Evolutionary conservation across 2,797 vertebrate species (phyloP), one percentile per base, ranked within the genome.

Genomic region (Echeneis naucrates): DNA sequence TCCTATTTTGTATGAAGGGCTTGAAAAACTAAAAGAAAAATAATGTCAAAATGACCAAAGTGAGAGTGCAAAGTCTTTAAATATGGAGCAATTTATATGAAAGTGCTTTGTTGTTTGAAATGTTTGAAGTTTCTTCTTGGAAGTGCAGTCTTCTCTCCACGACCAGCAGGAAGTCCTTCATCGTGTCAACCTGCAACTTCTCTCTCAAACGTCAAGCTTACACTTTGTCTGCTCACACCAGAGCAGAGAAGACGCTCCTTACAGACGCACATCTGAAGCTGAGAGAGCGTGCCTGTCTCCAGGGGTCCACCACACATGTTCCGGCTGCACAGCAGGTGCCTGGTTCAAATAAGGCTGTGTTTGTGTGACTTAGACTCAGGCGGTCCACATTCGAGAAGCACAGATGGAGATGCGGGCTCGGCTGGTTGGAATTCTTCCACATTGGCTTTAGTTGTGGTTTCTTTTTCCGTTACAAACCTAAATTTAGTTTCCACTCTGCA

Each of bases 301-400:
- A 19, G 69, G 75, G 69, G 57, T 78, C 60, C 68, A 14, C 40
- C 11, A 14, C 56, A 64, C 66, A 55, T 63, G 62, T 53, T 75
- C 68, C 11, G 38, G 51, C 60, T 26, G 30, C 82, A 65, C 80
- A 75, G 77, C 24, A 0, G 67, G 81, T 27, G 30, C 38, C 67
- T 19, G 68, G 75, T 80, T 81, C 61, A 60, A 50, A 42, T 64
- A 6, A 56, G 77, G 78, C 14, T 12, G 52, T 79, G 69, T 69
- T 77, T 79, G 68, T 77, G 11, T 65, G 65, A 70, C 16, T 66
- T 45, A 42, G 32, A 4, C 65, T 65, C 62, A 19, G 42, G 16
- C 60, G 12, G 48, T 65, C 57, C 45, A 23, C 62, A 52, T 56
- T 19, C 10, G 54, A 59, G 32, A 51, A 56, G 53, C 65, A 62